Evolutionary conservation across 1,140 invertebrate species (phyloP).

Genomic region (Cryptotermes secundus): DNA sequence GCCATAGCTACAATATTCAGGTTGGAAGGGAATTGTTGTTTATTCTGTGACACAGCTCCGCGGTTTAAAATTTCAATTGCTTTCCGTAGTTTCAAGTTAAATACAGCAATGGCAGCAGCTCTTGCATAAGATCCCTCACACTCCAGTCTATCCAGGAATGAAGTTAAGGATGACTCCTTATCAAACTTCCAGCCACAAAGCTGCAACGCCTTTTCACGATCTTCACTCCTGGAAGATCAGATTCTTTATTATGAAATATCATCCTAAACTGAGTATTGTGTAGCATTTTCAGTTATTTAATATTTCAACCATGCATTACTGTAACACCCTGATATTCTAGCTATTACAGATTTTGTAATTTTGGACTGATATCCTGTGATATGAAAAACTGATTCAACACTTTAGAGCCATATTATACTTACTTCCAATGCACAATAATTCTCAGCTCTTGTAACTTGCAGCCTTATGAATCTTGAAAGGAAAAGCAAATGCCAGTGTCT

Average conservation of each 20-base stretch:
- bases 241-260: not conserved
- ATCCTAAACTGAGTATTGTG: not conserved
- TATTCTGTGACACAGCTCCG: slow-evolving; percentile 45
- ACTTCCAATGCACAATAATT: no score
- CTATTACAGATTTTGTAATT: no score
- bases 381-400: no score
- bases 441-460: no score
- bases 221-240: slow-evolving; percentile 61
- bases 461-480: no score
- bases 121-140: slow-evolving; percentile 62
- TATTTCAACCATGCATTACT: no score
- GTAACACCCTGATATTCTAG: no score
- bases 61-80: slow-evolving; percentile 84
- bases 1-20: slow-evolving; percentile 82
- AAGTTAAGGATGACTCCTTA: slow-evolving; percentile 52
- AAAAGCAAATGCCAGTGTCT: no score
- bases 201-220: slow-evolving; percentile 74
- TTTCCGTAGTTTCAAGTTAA: slow-evolving; percentile 78
- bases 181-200: slow-evolving; percentile 87
- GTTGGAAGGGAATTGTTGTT: slow-evolving; percentile 39
- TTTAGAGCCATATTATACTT: no score
- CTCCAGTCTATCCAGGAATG: slow-evolving; percentile 44
- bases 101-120: slow-evolving; percentile 87
- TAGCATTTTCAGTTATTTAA: slow-evolving; percentile 30
- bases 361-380: no score